phyloP scores from a whole-genome alignment of 64 coral and sea anemone genomes.

The Pachyseris speciosa region DNA sequence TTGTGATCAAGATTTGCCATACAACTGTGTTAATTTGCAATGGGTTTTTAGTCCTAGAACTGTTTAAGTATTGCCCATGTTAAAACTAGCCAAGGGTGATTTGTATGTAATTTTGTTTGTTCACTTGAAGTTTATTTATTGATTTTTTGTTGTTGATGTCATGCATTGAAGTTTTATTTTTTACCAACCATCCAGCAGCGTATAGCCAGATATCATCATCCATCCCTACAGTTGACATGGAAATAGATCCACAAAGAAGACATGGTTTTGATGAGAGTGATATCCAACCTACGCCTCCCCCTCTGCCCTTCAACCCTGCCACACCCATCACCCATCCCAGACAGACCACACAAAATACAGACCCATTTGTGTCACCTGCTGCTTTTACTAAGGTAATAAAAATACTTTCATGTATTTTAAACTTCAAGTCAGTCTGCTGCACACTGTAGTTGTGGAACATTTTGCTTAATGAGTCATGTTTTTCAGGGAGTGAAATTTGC shows the following conservation, averaged over 20 bases:
- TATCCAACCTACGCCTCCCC: slow-evolving; percentile 54
- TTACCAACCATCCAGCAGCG: slow-evolving; percentile 40
- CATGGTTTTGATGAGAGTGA: slow-evolving; percentile 41
- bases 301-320: slow-evolving; percentile 14
- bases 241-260: slow-evolving; percentile 53
- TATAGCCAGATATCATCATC: slow-evolving; percentile 82
- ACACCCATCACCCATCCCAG: slow-evolving; percentile 69
- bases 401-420: too few relatives aligned
- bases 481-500: slow-evolving; percentile 87
- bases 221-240: slow-evolving; percentile 82
- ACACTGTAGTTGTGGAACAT: background rate
- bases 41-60: too few relatives aligned
- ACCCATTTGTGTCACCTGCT: slow-evolving; percentile 76
- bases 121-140: background rate
- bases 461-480: background rate
- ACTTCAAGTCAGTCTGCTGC: too few relatives aligned
- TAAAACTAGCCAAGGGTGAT: background rate
- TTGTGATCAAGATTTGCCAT: too few relatives aligned
- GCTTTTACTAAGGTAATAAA: slow-evolving; percentile 49
- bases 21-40: too few relatives aligned
- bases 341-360: background rate
- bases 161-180: background rate
- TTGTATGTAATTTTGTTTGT: background rate
- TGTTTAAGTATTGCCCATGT: too few relatives aligned
- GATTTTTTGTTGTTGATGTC: background rate